A percentile compares a stretch with the other conserved stretches of the same genome.
Evolutionary conservation across 2,113 vertebrate genomes (phyloP).

Genomic region (Mormyrus iriodes): DNA sequence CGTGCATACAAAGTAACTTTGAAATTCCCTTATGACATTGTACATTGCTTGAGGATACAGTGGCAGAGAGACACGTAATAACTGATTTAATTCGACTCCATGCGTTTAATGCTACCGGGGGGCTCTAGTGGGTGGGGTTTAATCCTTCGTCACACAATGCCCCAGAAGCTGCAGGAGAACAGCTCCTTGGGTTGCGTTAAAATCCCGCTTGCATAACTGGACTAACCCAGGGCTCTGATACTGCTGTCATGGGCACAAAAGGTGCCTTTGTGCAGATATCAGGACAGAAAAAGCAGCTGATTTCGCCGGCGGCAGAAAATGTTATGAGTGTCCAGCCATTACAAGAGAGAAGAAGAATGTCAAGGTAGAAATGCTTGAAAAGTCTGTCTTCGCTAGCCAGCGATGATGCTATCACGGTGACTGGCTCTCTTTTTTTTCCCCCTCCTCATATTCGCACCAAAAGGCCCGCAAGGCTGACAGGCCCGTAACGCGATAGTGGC

Average conservation of each 20-base stretch:
- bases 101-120: not conserved
- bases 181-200: not conserved
- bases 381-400: not conserved
- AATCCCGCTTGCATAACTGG: not conserved
- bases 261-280: conserved; percentile 16
- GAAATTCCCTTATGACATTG: not conserved
- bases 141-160: not conserved
- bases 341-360: not conserved
- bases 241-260: not conserved
- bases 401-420: not conserved
- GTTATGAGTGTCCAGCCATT: not conserved
- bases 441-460: not conserved
- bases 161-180: not conserved
- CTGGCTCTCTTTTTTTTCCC: not conserved
- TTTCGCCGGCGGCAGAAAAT: not conserved
- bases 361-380: not conserved
- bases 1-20: not conserved
- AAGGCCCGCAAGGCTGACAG: not conserved
- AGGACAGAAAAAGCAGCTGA: not conserved
- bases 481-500: not conserved
- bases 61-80: not conserved
- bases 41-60: not conserved
- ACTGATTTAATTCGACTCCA: not conserved
- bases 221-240: not conserved
- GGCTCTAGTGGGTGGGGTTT: not conserved